These are phyloP conservation scores for Fragum fragum DNA, from an alignment of 2,888 invertebrate species.

Conservation along the genomic window DNA sequence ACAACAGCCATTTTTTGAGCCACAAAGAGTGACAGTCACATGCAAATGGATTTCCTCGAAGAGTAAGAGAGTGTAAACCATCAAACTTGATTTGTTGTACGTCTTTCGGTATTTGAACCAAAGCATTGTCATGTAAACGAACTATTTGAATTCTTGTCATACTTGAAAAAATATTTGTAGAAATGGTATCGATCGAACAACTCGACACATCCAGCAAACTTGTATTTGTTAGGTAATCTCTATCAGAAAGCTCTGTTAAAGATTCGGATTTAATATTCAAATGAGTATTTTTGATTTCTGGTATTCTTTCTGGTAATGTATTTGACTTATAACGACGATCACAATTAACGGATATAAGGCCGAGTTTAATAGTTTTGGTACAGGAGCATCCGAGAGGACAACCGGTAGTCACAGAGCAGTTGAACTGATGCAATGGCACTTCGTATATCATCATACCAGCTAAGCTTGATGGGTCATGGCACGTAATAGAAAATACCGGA, in stretches of 20 bases:
- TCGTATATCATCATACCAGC: constrained; percentile 30
- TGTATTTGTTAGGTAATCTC: constrained; percentile 51
- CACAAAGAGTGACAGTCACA: constrained; percentile 71
- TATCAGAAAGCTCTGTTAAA: constrained; percentile 30
- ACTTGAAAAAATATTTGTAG: constrained; percentile 28
- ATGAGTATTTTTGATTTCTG: neutral
- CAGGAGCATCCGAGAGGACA: constrained; percentile 47
- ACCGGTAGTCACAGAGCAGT: constrained; percentile 38
- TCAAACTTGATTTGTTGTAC: constrained; percentile 38
- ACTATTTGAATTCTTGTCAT: constrained; percentile 45
- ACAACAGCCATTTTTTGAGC: constrained; percentile 70
- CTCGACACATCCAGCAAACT: constrained; percentile 48
- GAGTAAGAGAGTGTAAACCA: constrained; percentile 20
- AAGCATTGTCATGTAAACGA: constrained; percentile 55
- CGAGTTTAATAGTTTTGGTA: constrained; percentile 31
- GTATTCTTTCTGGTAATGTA: constrained; percentile 26
- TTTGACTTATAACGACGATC: neutral
- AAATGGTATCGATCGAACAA: constrained; percentile 45
- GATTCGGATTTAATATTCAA: constrained; percentile 45
- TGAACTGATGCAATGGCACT: constrained; percentile 38
- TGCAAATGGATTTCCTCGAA: constrained; percentile 64
- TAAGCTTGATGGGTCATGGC: constrained; percentile 24
- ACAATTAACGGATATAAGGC: constrained; percentile 36
- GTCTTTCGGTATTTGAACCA: constrained; percentile 51
- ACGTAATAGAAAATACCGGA: constrained; percentile 47